phyloP scores from a whole-genome alignment of 2,797 vertebrate genomes.

The Gadopsis bispinosus region DNA sequence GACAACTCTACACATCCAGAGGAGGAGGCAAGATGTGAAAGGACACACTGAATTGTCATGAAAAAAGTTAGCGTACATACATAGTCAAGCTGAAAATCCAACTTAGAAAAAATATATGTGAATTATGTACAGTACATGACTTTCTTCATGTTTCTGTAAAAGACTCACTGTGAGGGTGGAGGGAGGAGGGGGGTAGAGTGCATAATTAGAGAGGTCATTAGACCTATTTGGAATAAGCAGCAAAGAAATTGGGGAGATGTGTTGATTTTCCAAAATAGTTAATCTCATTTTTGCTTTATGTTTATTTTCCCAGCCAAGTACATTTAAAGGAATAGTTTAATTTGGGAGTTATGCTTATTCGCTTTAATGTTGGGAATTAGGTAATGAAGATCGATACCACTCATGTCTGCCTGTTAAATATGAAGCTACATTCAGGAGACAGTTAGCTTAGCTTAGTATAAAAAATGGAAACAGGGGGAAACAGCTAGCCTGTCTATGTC shows the following conservation, averaged over 20 bases:
- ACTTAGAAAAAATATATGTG: conserved; percentile 59
- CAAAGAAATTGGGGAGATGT: background rate
- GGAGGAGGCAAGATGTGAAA: conserved; percentile 43
- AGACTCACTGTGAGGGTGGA: conserved; percentile 34
- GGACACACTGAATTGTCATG: conserved; percentile 38
- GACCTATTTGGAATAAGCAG: conserved; percentile 4
- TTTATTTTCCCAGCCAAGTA: background rate
- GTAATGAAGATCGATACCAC: background rate
- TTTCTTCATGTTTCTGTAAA: conserved; percentile 12
- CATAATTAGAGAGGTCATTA: conserved; percentile 22
- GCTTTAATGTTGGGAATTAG: background rate
- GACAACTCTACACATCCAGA: conserved; percentile 25
- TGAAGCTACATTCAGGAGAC: background rate
- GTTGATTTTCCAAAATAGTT: conserved; percentile 1
- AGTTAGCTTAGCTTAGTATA: background rate
- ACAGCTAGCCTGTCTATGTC: background rate
- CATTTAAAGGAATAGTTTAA: background rate
- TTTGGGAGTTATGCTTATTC: background rate
- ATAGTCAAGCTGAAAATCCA: conserved; percentile 60
- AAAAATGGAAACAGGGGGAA: background rate
- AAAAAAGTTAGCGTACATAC: conserved; percentile 42
- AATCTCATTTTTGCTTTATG: conserved; percentile 5
- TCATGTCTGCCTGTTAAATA: background rate
- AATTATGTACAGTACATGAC: conserved; percentile 58
- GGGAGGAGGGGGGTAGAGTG: background rate